phyloP scores from a whole-genome alignment of 2,113 vertebrate genomes.

The Tachysurus vachellii region DNA sequence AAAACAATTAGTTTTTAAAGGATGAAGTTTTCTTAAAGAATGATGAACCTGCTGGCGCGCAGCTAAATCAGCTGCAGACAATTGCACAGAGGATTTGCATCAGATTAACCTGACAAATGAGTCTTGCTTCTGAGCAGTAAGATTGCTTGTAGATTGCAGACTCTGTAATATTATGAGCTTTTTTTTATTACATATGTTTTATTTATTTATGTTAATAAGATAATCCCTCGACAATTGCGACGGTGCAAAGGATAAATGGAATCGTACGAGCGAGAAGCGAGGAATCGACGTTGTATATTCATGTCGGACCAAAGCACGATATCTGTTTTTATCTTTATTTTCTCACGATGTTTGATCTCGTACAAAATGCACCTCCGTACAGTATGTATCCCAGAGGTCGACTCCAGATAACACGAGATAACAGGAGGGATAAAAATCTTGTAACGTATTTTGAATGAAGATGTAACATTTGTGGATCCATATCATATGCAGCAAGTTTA shows the following conservation, averaged over 20 bases:
- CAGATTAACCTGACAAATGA: conserved; percentile 46
- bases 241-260: conserved; percentile 36
- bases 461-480: neutral
- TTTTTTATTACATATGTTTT: neutral
- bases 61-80: conserved; percentile 37
- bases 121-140: conserved; percentile 14
- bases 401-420: neutral
- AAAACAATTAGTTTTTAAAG: conserved; percentile 11
- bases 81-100: conserved; percentile 37
- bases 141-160: conserved; percentile 24
- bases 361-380: too few species aligned
- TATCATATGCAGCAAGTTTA: neutral
- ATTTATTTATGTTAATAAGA: conserved; percentile 27
- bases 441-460: neutral
- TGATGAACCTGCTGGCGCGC: conserved; percentile 10
- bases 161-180: conserved; percentile 4
- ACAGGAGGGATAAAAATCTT: neutral
- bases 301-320: neutral
- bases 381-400: neutral
- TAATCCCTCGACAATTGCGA: conserved; percentile 7
- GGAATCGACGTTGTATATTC: neutral
- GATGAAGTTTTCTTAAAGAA: conserved; percentile 15
- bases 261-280: neutral
- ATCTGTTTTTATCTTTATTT: neutral
- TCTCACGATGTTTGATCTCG: neutral